Evolutionary conservation across 1,140 invertebrate genomes (phyloP).

Genomic region (Hestina assimilis): DNA sequence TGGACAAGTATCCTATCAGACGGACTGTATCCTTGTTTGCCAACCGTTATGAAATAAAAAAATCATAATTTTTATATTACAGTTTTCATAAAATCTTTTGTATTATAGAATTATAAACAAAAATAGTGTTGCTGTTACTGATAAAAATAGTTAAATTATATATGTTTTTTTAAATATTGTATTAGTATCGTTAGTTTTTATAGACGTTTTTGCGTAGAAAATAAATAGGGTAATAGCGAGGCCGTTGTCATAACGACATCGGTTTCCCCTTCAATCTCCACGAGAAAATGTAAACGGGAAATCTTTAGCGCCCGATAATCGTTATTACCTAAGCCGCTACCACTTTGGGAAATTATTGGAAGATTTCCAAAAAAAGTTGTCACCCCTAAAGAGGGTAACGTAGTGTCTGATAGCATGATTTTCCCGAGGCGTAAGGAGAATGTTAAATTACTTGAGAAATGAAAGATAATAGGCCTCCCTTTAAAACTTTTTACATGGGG

Average conservation of each 20-base stretch:
- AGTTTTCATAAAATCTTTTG: too few relatives aligned
- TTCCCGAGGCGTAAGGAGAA: slow-evolving; percentile 61
- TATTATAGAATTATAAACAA: too few relatives aligned
- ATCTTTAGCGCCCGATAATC: slow-evolving; percentile 70
- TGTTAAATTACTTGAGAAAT: slow-evolving; percentile 76
- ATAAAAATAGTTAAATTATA: too few relatives aligned
- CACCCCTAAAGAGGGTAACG: slow-evolving; percentile 60
- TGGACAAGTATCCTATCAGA: too few relatives aligned
- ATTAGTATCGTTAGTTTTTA: too few relatives aligned
- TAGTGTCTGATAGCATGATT: slow-evolving; percentile 73
- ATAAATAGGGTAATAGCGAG: not conserved
- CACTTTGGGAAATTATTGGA: slow-evolving; percentile 75
- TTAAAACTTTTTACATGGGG: slow-evolving; percentile 49
- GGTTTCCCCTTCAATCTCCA: slow-evolving; percentile 37
- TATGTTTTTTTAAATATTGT: too few relatives aligned
- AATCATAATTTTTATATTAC: too few relatives aligned
- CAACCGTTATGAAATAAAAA: too few relatives aligned
- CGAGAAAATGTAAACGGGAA: slow-evolving; percentile 47
- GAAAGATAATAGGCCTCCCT: slow-evolving; percentile 72
- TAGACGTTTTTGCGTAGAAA: not conserved
- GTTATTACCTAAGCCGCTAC: slow-evolving; percentile 68
- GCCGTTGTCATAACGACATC: slow-evolving; percentile 30
- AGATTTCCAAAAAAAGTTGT: slow-evolving; percentile 73
- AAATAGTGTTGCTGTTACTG: too few relatives aligned
- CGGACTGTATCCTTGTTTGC: too few relatives aligned